phyloP scores from a whole-genome alignment of 2,888 invertebrate species.

The Apotomis betuletana region DNA sequence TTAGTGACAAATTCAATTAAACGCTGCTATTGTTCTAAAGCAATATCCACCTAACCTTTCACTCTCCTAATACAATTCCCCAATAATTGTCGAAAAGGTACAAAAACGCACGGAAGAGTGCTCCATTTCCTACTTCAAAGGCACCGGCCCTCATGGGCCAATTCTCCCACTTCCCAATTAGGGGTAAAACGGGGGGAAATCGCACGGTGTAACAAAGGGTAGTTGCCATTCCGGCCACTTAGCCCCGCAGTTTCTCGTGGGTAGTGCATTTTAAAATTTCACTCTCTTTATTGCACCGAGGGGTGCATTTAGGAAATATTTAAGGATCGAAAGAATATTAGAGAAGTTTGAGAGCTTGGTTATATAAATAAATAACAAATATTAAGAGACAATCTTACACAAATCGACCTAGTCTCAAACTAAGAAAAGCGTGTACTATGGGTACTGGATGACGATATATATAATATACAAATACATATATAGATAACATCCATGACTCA shows the following conservation, averaged over 20 bases:
- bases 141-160: constrained; percentile 59
- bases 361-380: too few relatives aligned
- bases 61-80: constrained; percentile 5
- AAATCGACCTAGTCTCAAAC: too few relatives aligned
- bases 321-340: not conserved
- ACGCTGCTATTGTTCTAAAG: not conserved
- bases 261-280: constrained; percentile 59
- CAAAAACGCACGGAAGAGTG: constrained; percentile 43
- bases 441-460: too few relatives aligned
- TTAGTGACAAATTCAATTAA: not conserved
- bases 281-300: constrained; percentile 27
- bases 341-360: too few relatives aligned
- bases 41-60: not conserved
- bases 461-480: too few relatives aligned
- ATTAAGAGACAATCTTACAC: too few relatives aligned
- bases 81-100: constrained; percentile 37
- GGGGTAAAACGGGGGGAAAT: constrained; percentile 57
- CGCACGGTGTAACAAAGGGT: constrained; percentile 65
- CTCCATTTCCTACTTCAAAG: constrained; percentile 55
- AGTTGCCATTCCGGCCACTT: constrained; percentile 68
- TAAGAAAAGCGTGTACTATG: too few relatives aligned
- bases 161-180: constrained; percentile 71
- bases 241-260: constrained; percentile 62
- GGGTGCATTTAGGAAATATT: not conserved
- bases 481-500: too few relatives aligned